Conservation (phyloP, 2,888 invertebrate genomes). For the Nomada ruficornis region DNA sequence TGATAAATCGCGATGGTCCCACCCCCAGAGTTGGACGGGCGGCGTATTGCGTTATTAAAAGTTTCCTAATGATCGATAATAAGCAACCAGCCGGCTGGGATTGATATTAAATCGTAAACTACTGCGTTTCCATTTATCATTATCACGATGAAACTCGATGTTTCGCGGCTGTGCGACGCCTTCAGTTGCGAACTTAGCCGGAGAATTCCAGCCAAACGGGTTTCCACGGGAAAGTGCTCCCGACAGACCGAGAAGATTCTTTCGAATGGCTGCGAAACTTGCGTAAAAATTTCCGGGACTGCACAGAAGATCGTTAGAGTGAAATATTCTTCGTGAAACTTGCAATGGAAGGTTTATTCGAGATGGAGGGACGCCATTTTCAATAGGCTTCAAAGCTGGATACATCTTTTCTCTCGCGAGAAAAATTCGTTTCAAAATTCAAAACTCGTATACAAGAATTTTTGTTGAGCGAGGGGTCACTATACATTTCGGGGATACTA, state of each 20-base stretch:
- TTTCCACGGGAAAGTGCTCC: slow-evolving; percentile 47
- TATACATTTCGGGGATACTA: too few relatives aligned
- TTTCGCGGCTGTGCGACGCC: slow-evolving; percentile 38
- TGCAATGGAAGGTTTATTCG: not conserved
- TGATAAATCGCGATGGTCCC: slow-evolving; percentile 77
- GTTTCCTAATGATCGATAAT: slow-evolving; percentile 81
- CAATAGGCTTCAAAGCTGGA: not conserved
- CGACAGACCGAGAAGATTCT: slow-evolving; percentile 9
- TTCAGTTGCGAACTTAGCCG: slow-evolving; percentile 35
- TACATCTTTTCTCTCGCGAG: not conserved
- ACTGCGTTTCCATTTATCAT: slow-evolving; percentile 77
- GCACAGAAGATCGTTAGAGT: too few relatives aligned
- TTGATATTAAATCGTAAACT: slow-evolving; percentile 80
- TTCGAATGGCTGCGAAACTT: not conserved
- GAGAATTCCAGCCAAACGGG: slow-evolving; percentile 50
- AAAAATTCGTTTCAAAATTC: too few relatives aligned
- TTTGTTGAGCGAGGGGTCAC: not conserved
- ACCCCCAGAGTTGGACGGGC: slow-evolving; percentile 53
- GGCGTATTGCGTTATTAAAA: slow-evolving; percentile 79
- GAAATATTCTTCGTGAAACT: too few relatives aligned
- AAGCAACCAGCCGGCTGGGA: slow-evolving; percentile 75
- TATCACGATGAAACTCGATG: slow-evolving; percentile 69
- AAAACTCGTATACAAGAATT: not conserved
- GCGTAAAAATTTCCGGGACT: not conserved
- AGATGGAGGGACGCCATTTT: not conserved